phyloP scores from a whole-genome alignment of 1,140 invertebrate genomes.

The Aphaenogaster floridana region DNA sequence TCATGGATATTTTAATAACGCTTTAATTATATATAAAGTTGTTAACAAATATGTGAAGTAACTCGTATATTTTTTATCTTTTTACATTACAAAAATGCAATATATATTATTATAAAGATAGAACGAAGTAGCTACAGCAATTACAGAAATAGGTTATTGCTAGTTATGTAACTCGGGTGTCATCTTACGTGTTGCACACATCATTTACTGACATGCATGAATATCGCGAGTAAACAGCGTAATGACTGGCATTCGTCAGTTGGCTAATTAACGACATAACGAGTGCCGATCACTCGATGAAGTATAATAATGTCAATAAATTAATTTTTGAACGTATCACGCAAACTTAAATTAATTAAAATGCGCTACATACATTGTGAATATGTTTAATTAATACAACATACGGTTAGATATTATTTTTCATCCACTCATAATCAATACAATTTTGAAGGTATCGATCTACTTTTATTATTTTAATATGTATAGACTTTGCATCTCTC shows the following conservation, averaged over 20 bases:
- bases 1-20: neutral
- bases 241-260: slow-evolving; percentile 15
- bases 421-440: neutral
- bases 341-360: slow-evolving; percentile 46
- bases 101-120: neutral
- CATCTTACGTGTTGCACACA: neutral
- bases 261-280: slow-evolving; percentile 29
- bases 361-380: neutral
- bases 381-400: slow-evolving; percentile 19
- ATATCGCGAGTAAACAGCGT: neutral
- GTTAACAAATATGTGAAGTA: neutral
- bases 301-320: slow-evolving; percentile 40
- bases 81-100: neutral
- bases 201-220: slow-evolving; percentile 4
- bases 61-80: neutral
- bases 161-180: neutral
- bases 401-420: neutral
- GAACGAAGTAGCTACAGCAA: neutral
- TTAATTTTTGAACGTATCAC: slow-evolving; percentile 16
- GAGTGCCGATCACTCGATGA: slow-evolving; percentile 9
- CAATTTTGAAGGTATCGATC: neutral
- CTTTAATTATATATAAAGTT: neutral
- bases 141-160: neutral
- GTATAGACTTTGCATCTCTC: neutral
- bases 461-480: neutral